Base-by-base conservation (phyloP, 1,140 invertebrate species). In the Nymphalis io region DNA sequence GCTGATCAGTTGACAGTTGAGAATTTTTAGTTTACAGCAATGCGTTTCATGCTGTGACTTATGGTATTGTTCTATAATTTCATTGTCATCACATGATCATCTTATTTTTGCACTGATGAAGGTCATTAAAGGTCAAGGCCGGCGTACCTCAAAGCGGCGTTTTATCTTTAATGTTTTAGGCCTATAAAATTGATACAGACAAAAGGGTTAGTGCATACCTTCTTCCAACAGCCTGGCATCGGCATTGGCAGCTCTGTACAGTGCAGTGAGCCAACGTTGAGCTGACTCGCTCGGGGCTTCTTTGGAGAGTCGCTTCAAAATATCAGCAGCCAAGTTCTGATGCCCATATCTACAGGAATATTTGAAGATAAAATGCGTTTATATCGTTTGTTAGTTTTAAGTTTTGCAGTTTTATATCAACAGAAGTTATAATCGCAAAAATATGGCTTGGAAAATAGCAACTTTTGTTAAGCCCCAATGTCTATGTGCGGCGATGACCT, bases 211-310 rank as follows among this genome's bases (percentile, higher is more conserved):
- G 8, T 13, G 13, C 62, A 60, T 33, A 89, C 87, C 87, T 65
- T 86, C 80, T 8, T 80, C 57, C 3, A 79, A 18, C 0, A 88
- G 78, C 5, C 60, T 68, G 61, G 87, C 82, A 82, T 96, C 95
- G 1, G 95, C 95, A 68, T 93, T 92, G 4, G 94, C 95, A 64
- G 96, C 93, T 51, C 95, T 93, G 70, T 95, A 93, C 16, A 99
- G 89, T 5, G 96, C 96, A 0, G 95, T 94, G 44, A 99, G 87
- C 96, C 98, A 99, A 81, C 98, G 98, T 81, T 98, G 95, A 48
- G 97, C 94, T 82, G 98, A 95, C 82, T 99, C 98, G 15, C 96
- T 96, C 15, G 96, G 96, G 1, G 98, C 97, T 76, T 96, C 93
- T 74, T 95, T 94, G 0, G 95, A 93, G 15, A 97, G 84, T 48